A percentile compares a stretch with the other conserved stretches of the same genome.
phyloP scores from a whole-genome alignment of 2,797 vertebrate genomes.

The Erpetoichthys calabaricus region DNA sequence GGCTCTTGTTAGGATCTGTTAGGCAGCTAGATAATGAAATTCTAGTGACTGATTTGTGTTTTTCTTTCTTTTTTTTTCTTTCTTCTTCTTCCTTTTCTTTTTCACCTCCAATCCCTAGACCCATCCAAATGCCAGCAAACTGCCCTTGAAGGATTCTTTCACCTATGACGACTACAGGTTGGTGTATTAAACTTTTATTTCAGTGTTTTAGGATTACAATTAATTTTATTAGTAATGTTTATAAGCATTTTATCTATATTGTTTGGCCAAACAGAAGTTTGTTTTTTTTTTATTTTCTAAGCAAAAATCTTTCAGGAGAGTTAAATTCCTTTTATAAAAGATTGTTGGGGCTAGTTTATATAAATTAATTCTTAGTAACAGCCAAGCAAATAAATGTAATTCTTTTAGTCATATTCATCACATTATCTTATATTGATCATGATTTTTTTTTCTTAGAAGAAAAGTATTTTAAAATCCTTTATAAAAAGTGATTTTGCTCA shows the following conservation, averaged over 20 bases:
- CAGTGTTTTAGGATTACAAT: background rate
- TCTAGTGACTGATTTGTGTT: slow-evolving; percentile 68
- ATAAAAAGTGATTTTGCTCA: too few species aligned
- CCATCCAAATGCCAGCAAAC: slow-evolving; percentile 87
- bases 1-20: slow-evolving; percentile 83
- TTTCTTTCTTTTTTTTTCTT: slow-evolving; percentile 17
- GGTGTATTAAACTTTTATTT: slow-evolving; percentile 29
- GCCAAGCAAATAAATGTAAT: too few species aligned
- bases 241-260: background rate
- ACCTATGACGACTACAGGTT: slow-evolving; percentile 98
- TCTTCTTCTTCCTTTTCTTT: slow-evolving; percentile 4
- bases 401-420: too few species aligned
- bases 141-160: slow-evolving; percentile 93
- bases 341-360: too few species aligned
- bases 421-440: too few species aligned
- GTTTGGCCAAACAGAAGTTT: too few species aligned
- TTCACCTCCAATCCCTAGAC: slow-evolving; percentile 60
- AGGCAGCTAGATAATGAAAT: slow-evolving; percentile 75
- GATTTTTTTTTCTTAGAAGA: too few species aligned
- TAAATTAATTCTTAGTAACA: too few species aligned
- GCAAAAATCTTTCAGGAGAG: too few species aligned
- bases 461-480: too few species aligned
- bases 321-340: too few species aligned
- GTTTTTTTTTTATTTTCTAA: too few species aligned
- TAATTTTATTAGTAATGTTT: background rate